Evolutionary conservation across 2,113 vertebrate genomes (phyloP), one percentile per base, ranked within the genome.

Genomic region (Pithys albifrons): DNA sequence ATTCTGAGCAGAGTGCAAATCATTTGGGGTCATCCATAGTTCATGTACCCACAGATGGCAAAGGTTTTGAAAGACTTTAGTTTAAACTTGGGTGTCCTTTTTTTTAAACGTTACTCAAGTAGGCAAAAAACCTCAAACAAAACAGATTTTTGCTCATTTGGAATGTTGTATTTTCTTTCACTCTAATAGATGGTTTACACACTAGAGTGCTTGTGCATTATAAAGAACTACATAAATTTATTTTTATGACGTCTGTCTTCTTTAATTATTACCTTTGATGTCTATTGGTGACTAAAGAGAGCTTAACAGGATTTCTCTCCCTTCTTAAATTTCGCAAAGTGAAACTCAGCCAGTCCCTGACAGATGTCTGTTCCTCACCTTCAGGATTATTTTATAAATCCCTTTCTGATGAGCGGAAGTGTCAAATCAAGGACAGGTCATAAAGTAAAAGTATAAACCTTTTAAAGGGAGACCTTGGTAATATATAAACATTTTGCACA

Each of bases 11-110:
- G 98, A 98, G 98, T 98, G 98, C 98, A 99, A 99, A 99, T 99
- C 98, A 98, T 98, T 98, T 90, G 98, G 98, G 99, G 99, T 99
- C 99, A 98, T 98, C 97, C 96, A 97, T 98, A 99, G 99, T 99
- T 99, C 99, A 98, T 97, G 99, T 98, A 99, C 98, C 99, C 98
- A 98, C 98, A 98, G 98, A 99, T 99, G 99, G 98, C 98, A 98
- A 98, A 98, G 98, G 98, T 97, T 98, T 98, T 98, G 96, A 98
- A 98, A 98, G 98, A 98, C 97, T 98, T 98, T 95, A 65, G 97
- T 98, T 97, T 98, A 98, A 98, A 98, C 97, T 98, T 98, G 96
- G 97, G 97, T 94, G 93, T 89, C 93, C 78, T 82, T 96, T 83
- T 86, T 97, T 90, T 73, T 49, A 57, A 93, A 84, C 80, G 79